Conservation (phyloP, 2,113 vertebrate species). For the Galbula dea region DNA sequence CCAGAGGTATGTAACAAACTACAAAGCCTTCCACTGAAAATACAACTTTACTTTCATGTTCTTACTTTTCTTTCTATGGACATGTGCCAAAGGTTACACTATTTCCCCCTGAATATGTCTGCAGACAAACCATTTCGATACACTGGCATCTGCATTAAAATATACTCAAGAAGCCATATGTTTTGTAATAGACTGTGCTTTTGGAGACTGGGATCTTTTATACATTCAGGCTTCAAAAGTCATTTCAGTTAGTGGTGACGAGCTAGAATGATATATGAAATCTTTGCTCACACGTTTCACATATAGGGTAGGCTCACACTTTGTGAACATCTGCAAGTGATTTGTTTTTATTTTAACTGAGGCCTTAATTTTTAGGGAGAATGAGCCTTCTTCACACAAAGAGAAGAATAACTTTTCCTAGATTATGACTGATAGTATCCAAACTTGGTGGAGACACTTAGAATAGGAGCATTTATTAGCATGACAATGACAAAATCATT, state of each 20-base stretch:
- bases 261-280: background rate
- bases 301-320: background rate
- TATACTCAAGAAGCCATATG: background rate
- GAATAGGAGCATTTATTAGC: background rate
- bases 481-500: background rate
- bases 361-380: background rate
- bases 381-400: background rate
- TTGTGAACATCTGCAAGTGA: background rate
- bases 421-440: background rate
- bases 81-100: background rate
- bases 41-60: background rate
- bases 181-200: background rate
- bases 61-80: background rate
- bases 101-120: background rate
- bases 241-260: background rate
- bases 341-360: background rate
- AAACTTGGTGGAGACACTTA: background rate
- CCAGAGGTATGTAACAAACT: conserved; percentile 86
- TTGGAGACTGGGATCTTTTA: background rate
- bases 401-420: background rate
- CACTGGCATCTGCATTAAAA: background rate
- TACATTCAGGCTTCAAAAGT: background rate
- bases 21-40: background rate
- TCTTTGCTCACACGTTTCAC: background rate
- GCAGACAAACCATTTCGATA: background rate